A percentile compares a stretch with the other conserved stretches of the same genome.
phyloP scores from a whole-genome alignment of 2,888 invertebrate genomes.

The Aleiodes leptofemur region DNA sequence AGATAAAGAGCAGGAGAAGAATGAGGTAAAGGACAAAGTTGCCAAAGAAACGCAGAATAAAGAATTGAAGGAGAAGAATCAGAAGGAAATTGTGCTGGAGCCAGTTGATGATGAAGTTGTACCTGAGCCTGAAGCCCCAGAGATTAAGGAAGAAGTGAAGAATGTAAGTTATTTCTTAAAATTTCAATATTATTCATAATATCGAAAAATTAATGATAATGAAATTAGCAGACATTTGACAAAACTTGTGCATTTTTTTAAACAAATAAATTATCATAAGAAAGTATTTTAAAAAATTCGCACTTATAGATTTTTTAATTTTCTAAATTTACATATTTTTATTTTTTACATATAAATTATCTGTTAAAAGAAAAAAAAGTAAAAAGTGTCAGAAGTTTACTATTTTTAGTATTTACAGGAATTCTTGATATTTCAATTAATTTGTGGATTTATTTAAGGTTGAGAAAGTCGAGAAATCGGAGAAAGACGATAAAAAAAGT shows the following conservation, averaged over 20 bases:
- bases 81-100: slow-evolving; percentile 70
- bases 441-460: slow-evolving; percentile 51
- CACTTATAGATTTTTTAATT: too few relatives aligned
- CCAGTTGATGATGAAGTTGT: slow-evolving; percentile 65
- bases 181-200: too few relatives aligned
- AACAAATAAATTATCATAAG: too few relatives aligned
- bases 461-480: slow-evolving; percentile 69
- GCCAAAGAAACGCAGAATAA: slow-evolving; percentile 77
- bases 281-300: too few relatives aligned
- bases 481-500: slow-evolving; percentile 72
- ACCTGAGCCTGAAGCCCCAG: slow-evolving; percentile 60
- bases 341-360: too few relatives aligned
- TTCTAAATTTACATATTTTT: too few relatives aligned
- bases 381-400: too few relatives aligned
- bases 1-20: slow-evolving; percentile 74
- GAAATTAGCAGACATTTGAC: too few relatives aligned
- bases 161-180: slow-evolving; percentile 43
- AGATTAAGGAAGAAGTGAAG: slow-evolving; percentile 59
- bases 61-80: slow-evolving; percentile 75
- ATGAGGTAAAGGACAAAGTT: slow-evolving; percentile 75
- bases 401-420: not conserved
- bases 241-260: too few relatives aligned
- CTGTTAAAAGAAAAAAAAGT: too few relatives aligned
- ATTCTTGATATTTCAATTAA: slow-evolving; percentile 22
- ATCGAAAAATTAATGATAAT: too few relatives aligned